phyloP scores from a whole-genome alignment of 2,113 vertebrate species.

The Empidonax alnorum region DNA sequence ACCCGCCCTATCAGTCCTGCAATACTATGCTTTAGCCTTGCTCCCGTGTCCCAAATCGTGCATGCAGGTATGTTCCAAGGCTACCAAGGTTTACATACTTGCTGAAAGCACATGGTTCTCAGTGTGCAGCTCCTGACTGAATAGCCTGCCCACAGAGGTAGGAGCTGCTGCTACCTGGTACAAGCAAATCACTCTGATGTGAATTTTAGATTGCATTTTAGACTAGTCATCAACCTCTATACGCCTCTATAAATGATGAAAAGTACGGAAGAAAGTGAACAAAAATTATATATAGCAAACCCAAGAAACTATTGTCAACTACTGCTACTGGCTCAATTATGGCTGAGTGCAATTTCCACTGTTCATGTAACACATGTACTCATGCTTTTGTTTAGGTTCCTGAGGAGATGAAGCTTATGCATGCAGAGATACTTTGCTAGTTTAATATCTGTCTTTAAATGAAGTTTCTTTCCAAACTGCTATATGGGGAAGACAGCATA shows the following conservation, averaged over 20 bases:
- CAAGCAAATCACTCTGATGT: neutral
- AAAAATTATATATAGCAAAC: neutral
- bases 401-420: neutral
- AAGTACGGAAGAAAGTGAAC: neutral
- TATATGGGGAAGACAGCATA: neutral
- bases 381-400: neutral
- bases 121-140: neutral
- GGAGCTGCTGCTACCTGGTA: neutral
- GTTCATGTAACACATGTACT: neutral
- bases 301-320: neutral
- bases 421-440: neutral
- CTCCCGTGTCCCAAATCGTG: rapidly evolving
- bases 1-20: neutral
- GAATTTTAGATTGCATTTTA: neutral
- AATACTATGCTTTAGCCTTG: neutral
- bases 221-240: neutral
- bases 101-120: neutral
- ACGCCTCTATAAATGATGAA: neutral
- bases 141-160: neutral
- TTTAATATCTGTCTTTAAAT: neutral
- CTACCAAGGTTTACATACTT: neutral
- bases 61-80: rapidly evolving
- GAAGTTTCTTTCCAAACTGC: neutral
- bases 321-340: neutral
- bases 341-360: neutral